Evolutionary conservation across 2,888 invertebrate genomes (phyloP).

Genomic region (Thera obeliscata): DNA sequence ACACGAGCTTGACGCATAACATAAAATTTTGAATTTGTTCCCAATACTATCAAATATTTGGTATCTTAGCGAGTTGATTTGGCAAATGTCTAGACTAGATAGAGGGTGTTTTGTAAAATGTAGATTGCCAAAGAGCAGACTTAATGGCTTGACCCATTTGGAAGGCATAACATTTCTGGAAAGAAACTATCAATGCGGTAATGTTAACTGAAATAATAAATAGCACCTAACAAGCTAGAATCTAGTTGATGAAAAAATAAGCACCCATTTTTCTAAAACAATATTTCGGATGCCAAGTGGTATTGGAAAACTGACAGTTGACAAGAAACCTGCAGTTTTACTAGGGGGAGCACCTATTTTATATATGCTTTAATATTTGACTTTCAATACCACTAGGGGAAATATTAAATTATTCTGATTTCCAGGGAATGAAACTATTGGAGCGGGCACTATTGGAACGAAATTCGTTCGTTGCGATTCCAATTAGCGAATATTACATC

Average conservation of each 20-base stretch:
- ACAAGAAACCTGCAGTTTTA: no score
- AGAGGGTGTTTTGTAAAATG: slow-evolving; percentile 2
- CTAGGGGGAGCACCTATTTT: neutral
- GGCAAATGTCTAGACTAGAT: neutral
- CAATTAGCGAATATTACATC: slow-evolving; percentile 31
- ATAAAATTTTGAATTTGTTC: neutral
- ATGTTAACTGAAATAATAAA: no score
- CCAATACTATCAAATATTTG: neutral
- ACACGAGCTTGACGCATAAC: neutral
- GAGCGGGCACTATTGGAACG: slow-evolving; percentile 17
- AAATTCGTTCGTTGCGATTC: slow-evolving; percentile 25
- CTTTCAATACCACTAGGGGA: neutral
- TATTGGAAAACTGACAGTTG: no score
- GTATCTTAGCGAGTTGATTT: neutral
- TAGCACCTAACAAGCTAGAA: no score
- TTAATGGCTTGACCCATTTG: neutral
- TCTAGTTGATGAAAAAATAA: no score
- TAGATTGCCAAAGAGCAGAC: slow-evolving; percentile 1
- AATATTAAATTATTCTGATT: slow-evolving; percentile 4
- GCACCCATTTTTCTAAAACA: no score
- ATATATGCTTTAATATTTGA: neutral
- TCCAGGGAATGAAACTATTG: slow-evolving; percentile 5
- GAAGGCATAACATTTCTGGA: neutral
- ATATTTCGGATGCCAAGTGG: no score
- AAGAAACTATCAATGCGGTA: neutral